These are phyloP conservation scores for Urocolius indicus DNA, from an alignment of 2,113 vertebrate species.

Conservation along the genomic window DNA sequence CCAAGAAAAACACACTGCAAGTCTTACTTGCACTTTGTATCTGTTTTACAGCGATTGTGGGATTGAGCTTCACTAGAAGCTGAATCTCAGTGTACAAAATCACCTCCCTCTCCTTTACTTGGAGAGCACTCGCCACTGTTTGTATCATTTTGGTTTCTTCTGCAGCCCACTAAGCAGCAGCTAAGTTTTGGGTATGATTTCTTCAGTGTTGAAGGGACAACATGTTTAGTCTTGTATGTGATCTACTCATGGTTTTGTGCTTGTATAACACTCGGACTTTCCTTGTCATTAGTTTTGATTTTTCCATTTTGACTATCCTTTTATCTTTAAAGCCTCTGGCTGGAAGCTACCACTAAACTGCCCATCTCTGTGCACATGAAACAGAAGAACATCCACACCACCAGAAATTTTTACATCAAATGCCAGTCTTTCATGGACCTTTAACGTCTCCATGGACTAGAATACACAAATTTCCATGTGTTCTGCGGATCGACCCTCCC, in stretches of 20 bases:
- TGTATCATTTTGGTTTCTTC: background rate
- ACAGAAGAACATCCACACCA: fast-evolving
- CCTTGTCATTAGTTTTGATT: background rate
- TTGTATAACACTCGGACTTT: background rate
- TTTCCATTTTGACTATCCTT: background rate
- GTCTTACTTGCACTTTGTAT: background rate
- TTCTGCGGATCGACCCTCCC: background rate
- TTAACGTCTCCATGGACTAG: background rate
- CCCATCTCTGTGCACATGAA: background rate
- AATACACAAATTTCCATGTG: background rate
- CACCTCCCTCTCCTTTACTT: background rate
- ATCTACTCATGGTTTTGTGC: background rate
- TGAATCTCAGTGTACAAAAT: background rate
- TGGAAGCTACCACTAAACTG: background rate
- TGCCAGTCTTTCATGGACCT: background rate
- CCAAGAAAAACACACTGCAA: constrained; percentile 30
- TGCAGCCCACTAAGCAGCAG: background rate
- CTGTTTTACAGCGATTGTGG: background rate
- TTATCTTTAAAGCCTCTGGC: background rate
- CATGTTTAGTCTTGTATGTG: background rate
- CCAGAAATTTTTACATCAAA: background rate
- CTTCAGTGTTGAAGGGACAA: background rate
- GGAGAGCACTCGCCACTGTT: background rate
- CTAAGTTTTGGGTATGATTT: background rate
- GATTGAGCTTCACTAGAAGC: background rate